Evolutionary conservation across 2,113 vertebrate genomes (phyloP).

Genomic region (Haemorhous mexicanus): DNA sequence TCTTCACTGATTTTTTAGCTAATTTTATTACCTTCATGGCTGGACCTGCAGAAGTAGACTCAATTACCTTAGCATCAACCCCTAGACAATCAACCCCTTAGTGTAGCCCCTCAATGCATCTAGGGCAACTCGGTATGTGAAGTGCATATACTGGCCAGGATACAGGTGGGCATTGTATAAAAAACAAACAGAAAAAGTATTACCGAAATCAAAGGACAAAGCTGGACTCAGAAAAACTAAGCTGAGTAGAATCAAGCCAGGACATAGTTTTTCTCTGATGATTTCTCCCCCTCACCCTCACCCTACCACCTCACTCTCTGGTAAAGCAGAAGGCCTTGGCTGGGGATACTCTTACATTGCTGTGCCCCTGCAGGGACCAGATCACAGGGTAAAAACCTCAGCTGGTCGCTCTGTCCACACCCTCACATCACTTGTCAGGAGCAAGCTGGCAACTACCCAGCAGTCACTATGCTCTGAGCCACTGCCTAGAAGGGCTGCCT

Average conservation of each 20-base stretch:
- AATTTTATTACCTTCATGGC: background rate
- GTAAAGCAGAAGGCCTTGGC: background rate
- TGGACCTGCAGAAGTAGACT: background rate
- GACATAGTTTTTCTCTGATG: background rate
- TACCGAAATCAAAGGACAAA: background rate
- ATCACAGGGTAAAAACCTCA: background rate
- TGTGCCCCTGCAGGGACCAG: background rate
- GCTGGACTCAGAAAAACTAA: background rate
- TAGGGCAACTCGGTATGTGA: background rate
- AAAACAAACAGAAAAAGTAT: background rate
- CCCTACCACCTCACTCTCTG: background rate
- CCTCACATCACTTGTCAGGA: background rate
- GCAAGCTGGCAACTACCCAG: background rate
- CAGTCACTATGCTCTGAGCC: background rate
- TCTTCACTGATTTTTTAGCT: background rate
- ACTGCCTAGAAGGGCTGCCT: background rate
- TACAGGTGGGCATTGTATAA: background rate
- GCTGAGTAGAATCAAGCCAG: background rate
- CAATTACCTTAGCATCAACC: background rate
- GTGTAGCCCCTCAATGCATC: background rate
- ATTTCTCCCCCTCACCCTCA: background rate
- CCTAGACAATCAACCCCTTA: background rate
- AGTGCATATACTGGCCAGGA: background rate
- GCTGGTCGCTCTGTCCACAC: rapidly evolving
- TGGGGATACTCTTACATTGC: background rate